phyloP scores from a whole-genome alignment of 2,113 vertebrate genomes.

The Varanus salvator region DNA sequence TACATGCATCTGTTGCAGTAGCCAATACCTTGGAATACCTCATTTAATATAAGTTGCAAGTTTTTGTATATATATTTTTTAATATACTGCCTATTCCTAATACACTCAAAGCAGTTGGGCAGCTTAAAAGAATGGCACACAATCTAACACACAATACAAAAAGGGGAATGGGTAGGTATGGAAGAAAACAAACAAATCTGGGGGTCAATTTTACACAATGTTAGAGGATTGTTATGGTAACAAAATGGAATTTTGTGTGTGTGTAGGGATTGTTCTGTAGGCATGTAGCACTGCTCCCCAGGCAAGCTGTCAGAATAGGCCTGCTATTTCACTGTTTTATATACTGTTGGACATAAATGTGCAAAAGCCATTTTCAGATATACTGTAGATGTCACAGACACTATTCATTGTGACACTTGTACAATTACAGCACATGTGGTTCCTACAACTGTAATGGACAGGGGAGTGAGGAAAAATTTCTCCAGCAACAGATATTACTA shows the following conservation, averaged over 20 bases:
- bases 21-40: background rate
- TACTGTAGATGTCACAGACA: no score
- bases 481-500: background rate
- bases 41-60: background rate
- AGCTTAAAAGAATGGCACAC: background rate
- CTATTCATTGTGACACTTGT: background rate
- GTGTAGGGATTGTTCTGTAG: no score
- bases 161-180: background rate
- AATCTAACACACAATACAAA: background rate
- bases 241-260: background rate
- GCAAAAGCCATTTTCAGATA: no score
- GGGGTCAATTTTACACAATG: background rate
- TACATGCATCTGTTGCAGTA: background rate
- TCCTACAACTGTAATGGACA: background rate
- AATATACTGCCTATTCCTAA: background rate
- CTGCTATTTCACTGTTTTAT: no score
- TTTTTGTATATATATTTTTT: background rate
- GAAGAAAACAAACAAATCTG: background rate
- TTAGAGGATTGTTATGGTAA: background rate
- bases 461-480: background rate
- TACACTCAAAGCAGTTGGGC: background rate
- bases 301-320: no score
- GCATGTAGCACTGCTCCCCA: no score
- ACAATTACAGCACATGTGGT: background rate
- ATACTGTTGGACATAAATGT: no score